Evolutionary conservation across 2,797 vertebrate species (phyloP), one percentile per base, ranked within the genome.

Genomic region (Scomberomorus guttatus): DNA sequence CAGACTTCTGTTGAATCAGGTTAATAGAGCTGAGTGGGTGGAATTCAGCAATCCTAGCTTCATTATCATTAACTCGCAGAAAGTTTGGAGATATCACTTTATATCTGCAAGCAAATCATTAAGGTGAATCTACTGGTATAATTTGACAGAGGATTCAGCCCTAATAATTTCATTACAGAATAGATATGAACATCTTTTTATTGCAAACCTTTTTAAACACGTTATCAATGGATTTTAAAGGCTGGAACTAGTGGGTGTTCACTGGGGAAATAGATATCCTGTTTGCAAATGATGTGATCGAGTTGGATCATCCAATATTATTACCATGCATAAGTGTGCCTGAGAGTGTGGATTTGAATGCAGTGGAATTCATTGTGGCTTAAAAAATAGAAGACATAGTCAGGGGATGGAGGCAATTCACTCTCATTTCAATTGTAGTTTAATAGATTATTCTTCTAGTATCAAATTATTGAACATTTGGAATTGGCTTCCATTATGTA

Each of bases 101-200:
- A 52, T 50, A 63, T 80, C 69, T 75, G 34, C 18, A 32, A 73
- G n/a, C 50, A 24, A 46, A 17, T 75, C 52, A 60, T 75, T 62
- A 65, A 68, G 22, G 24, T 57, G 72, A 66, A 59, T 79, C 39
- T 71, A n/a, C 18, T 8, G 17, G 10, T 72, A 37, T 85, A 65
- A 75, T 87, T 76, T 77, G 57, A 80, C 62, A 60, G 56, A 80
- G 54, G 25, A 66, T 57, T 79, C 52, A 59, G 0, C 18, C 52
- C 24, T 80, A 62, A 81, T 77, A 14, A 74, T 84, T 86, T 71
- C 25, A 83, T 85, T 72, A 68, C 60, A 39, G 50, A 24, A 25
- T 42, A 17, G 34, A 74, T 55, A 65, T 78, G 48, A 58, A 64
- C 2, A 22, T 54, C 7, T 57, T 63, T 56, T 81, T 79, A 66